Evolutionary conservation across 2,113 vertebrate species (phyloP), one percentile per base, ranked within the genome.

Genomic region (Dipodomys merriami): DNA sequence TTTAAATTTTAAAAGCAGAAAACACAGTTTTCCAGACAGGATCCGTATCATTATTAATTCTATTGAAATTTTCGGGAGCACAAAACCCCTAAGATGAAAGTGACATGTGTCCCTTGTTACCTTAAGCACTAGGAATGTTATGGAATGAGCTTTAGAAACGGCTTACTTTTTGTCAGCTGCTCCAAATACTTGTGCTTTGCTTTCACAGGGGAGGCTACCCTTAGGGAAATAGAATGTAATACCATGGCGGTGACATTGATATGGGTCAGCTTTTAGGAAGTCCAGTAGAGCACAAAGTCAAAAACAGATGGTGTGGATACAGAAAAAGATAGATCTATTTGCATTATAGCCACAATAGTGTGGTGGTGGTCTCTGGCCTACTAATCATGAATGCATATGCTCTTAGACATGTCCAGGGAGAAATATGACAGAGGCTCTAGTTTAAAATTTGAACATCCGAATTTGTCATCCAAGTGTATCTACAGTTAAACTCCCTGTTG

Each of bases 221-320:
- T 89, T 86, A 86, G 71, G 92, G 29, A 94, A 96, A 83, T 49
- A 71, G 69, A 87, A 93, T 86, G 68, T 86, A 80, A 71, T 65
- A 77, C 27, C 10, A 35, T 82, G 16, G 33, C 92, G 13, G 64
- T 95, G 81, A 88, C 18, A 73, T 71, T 77, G 92, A 94, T 46
- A 88, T 74, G 23, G 83, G 71, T 95, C 83, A 94, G 71, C 3
- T 82, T 94, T 94, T 88, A 93, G 82, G 82, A 96, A 89, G 83
- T 94, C 25, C 46, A 68, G 72, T 85, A 69, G 46, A 95, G 39
- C 29, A 78, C 25, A 23, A 81, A 91, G 80, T 78, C 19, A 53
- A 95, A 96, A 92, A 77, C 95, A 97, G 88, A 94, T 96, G 90
- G 53, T 91, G 39, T 88, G 57, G 67, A 72, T 90, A 60, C n/a